Percentiles rank a stretch among this genome's conserved stretches.
Conservation (phyloP, 2,113 vertebrate species). For the Tautogolabrus adspersus region DNA sequence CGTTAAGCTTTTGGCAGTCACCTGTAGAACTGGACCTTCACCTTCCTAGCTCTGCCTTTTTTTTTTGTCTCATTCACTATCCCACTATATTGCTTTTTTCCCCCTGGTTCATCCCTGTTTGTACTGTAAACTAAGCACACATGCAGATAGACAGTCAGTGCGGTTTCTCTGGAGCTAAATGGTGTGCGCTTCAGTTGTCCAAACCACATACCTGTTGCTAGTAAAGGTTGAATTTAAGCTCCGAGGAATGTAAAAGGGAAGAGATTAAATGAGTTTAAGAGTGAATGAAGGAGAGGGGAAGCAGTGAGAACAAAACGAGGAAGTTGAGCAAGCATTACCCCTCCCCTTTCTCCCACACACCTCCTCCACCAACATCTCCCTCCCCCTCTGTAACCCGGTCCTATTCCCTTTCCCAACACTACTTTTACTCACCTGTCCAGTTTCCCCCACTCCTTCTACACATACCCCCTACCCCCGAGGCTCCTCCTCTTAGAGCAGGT, state of each 20-base stretch:
- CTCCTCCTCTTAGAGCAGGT: slow-evolving; percentile 73
- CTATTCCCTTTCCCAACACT: too few species aligned
- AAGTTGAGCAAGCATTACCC: slow-evolving; percentile 50
- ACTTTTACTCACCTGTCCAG: slow-evolving; percentile 54
- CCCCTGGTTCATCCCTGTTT: slow-evolving; percentile 37
- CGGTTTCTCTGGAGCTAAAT: background rate
- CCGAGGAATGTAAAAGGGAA: background rate
- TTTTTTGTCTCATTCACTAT: slow-evolving; percentile 43
- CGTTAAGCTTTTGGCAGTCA: slow-evolving; percentile 1
- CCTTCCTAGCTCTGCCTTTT: slow-evolving; percentile 44
- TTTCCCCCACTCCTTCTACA: slow-evolving; percentile 19
- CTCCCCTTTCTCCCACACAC: slow-evolving; percentile 30
- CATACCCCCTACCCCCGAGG: background rate
- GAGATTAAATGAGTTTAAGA: slow-evolving; percentile 1
- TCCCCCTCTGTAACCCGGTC: background rate
- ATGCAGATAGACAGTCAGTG: background rate
- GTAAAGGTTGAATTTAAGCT: slow-evolving; percentile 4
- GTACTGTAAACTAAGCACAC: slow-evolving; percentile 45
- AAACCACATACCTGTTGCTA: background rate
- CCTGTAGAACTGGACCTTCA: slow-evolving; percentile 62
- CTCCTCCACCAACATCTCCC: slow-evolving; percentile 4
- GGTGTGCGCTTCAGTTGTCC: background rate
- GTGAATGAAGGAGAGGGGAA: slow-evolving; percentile 9
- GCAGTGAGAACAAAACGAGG: slow-evolving; percentile 44
- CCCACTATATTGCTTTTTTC: slow-evolving; percentile 18